A percentile compares a stretch with the other conserved stretches of the same genome.
These are phyloP conservation scores for Rhyacophila evoluta DNA, from an alignment of 2,888 invertebrate genomes.

Conservation along the genomic window DNA sequence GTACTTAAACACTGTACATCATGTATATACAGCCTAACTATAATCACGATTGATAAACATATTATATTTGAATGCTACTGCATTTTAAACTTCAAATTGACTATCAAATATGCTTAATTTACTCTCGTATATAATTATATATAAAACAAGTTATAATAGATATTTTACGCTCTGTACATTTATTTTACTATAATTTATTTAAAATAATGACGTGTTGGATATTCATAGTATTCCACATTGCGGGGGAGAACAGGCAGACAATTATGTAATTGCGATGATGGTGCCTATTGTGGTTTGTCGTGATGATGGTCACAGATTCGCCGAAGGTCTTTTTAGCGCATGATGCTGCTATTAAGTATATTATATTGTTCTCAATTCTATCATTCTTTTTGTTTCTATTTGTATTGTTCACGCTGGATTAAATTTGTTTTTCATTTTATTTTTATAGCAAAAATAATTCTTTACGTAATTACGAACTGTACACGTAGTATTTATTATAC, in stretches of 20 bases:
- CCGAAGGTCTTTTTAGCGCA: not conserved
- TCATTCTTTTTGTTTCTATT: not conserved
- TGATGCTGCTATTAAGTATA: not conserved
- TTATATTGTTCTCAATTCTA: not conserved
- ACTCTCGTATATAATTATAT: too few relatives aligned
- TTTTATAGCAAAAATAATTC: too few relatives aligned
- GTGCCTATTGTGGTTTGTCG: not conserved
- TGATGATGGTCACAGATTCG: constrained; percentile 19
- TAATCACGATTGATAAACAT: too few relatives aligned
- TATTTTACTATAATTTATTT: not conserved
- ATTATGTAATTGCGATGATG: not conserved
- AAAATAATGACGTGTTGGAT: not conserved
- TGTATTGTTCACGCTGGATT: not conserved
- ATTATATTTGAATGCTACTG: too few relatives aligned
- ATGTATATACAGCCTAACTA: too few relatives aligned
- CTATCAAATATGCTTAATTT: too few relatives aligned
- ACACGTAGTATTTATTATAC: too few relatives aligned
- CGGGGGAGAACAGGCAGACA: not conserved
- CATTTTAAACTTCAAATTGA: too few relatives aligned
- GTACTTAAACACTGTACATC: too few relatives aligned
- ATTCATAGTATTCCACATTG: not conserved
- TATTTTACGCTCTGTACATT: too few relatives aligned
- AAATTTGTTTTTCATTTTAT: not conserved
- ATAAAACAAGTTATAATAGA: too few relatives aligned
- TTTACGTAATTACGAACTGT: too few relatives aligned